Evolutionary conservation across 2,113 vertebrate genomes (phyloP).

Genomic region (Leiothrix lutea): DNA sequence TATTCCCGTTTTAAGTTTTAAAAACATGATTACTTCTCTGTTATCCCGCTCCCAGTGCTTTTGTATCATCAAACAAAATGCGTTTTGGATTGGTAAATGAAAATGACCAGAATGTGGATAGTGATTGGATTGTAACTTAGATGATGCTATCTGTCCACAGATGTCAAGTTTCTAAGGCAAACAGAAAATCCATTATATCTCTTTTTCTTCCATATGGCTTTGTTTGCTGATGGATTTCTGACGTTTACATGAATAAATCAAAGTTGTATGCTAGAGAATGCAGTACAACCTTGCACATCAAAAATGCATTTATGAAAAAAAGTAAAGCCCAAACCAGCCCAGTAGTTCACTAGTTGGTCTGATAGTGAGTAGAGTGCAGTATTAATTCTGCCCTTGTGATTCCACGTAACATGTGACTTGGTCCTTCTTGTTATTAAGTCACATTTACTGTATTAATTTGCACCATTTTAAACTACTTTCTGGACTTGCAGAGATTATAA

Average conservation of each 20-base stretch:
- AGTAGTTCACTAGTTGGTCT: neutral
- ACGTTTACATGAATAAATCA: constrained; percentile 40
- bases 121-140: neutral
- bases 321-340: neutral
- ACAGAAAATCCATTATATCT: constrained; percentile 53
- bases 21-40: neutral
- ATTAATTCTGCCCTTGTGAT: neutral
- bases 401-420: fast-evolving
- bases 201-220: constrained; percentile 54
- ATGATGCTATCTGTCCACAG: constrained; percentile 28
- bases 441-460: neutral
- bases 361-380: neutral
- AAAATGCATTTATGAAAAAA: neutral
- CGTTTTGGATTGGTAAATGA: neutral
- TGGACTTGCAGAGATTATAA: neutral
- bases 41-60: neutral
- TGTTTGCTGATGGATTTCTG: constrained; percentile 64
- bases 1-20: neutral
- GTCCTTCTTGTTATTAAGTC: neutral
- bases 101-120: neutral
- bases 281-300: neutral
- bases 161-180: constrained; percentile 63
- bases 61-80: neutral
- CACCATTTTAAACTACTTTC: neutral
- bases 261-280: neutral